These are phyloP conservation scores for Chaetura pelagica DNA, from an alignment of 2,113 vertebrate genomes.

Conservation along the genomic window DNA sequence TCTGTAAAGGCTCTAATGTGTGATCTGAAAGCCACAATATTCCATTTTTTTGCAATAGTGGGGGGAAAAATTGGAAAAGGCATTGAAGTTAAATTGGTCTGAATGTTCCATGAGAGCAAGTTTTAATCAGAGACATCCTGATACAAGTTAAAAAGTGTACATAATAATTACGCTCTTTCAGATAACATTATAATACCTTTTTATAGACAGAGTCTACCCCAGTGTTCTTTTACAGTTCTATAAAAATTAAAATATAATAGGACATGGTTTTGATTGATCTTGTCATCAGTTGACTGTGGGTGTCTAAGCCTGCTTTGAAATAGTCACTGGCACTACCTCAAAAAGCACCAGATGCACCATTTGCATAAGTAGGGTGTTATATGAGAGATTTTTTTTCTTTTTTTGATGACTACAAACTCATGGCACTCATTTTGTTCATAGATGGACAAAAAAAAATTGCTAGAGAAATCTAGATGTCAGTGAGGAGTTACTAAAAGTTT, in stretches of 20 bases:
- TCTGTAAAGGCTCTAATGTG: too few relatives aligned
- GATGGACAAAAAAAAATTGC: neutral
- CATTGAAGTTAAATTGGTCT: too few relatives aligned
- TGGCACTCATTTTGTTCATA: neutral
- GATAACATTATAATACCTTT: neutral
- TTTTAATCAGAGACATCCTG: neutral
- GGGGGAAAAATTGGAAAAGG: too few relatives aligned
- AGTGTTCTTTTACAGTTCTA: neutral
- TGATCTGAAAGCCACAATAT: too few relatives aligned
- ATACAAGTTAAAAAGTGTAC: neutral
- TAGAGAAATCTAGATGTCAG: neutral
- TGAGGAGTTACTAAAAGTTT: neutral
- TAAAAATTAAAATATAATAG: neutral
- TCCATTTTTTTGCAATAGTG: too few relatives aligned
- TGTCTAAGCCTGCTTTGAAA: conserved; percentile 3
- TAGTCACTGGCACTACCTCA: conserved; percentile 12
- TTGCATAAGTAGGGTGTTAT: neutral
- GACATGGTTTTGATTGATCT: neutral
- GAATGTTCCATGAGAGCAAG: too few relatives aligned
- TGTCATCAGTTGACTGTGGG: neutral
- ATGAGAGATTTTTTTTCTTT: neutral
- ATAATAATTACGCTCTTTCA: neutral
- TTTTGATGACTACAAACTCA: neutral
- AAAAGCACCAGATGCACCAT: conserved; percentile 24
- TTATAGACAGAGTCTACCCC: neutral